Evolutionary conservation across 2,888 invertebrate species (phyloP), one percentile per base, ranked within the genome.

Genomic region (Epirrita christyi): DNA sequence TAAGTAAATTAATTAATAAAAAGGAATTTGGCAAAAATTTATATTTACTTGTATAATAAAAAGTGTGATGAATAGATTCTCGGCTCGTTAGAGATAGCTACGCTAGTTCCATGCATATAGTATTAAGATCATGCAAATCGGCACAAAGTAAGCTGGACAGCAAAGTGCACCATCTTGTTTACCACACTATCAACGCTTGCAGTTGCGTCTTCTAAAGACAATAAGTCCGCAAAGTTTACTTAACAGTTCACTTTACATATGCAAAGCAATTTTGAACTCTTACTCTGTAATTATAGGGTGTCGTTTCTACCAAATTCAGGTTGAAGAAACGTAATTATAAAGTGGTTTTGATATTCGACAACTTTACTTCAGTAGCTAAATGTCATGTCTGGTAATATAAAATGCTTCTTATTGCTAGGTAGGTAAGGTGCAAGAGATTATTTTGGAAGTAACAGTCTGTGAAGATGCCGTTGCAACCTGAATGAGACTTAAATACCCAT

Each of bases 401-500:
- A 59, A 6, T 49, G 37, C 46, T 4, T 55, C 66, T 57, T 72
- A 67, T 40, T 27, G 1, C 1, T 5, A 6, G 27, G 32, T 13
- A 0, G 10, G 2, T 48, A 36, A 6, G 11, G 45, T 45, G 32
- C 5, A 15, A 6, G 60, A 63, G 46, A n/a, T 55, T 53, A 29
- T 11, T 27, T 44, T 40, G 6, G 46, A 55, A 49, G 63, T 21
- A 70, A 71, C 65, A 72, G 65, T 68, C 67, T 70, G 46, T 41
- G 37, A 47, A 37, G 45, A 59, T 50, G 46, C 40, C 44, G 47
- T 50, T 59, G 77, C 76, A 78, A 69, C 71, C 73, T 77, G 76
- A 81, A 82, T 78, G 75, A 78, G 76, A 78, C 78, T 80, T 82
- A 81, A 83, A 83, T 81, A 76, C 76, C 78, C 71, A 82, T 83